Percentiles rank a stretch among this genome's conserved stretches.
phyloP scores from a whole-genome alignment of 2,797 vertebrate genomes.

The Myripristis murdjan region DNA sequence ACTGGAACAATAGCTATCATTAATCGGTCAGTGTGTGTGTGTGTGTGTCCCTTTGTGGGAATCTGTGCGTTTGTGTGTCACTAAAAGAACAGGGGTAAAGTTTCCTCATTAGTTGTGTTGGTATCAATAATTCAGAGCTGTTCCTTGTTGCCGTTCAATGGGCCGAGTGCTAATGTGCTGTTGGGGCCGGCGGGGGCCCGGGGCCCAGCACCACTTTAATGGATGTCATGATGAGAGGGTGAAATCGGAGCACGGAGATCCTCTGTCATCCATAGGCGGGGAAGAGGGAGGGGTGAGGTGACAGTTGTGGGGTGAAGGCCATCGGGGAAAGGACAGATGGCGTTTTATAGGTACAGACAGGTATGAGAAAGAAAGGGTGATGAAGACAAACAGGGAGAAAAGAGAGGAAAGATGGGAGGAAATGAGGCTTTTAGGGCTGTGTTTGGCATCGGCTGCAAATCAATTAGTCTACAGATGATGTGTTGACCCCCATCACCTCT shows the following conservation, averaged over 20 bases:
- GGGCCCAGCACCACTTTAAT: conserved; percentile 87
- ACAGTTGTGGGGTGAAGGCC: conserved; percentile 33
- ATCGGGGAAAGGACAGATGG: conserved; percentile 59
- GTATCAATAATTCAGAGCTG: conserved; percentile 90
- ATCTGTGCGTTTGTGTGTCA: conserved; percentile 64
- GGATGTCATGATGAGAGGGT: conserved; percentile 92
- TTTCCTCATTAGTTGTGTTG: conserved; percentile 91
- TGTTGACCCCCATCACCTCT: conserved; percentile 41
- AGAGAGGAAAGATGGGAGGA: conserved; percentile 17
- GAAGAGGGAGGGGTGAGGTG: conserved; percentile 40
- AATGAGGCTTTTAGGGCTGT: conserved; percentile 22
- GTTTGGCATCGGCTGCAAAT: conserved; percentile 39
- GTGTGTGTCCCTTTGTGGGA: conserved; percentile 28
- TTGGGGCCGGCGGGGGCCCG: conserved; percentile 81
- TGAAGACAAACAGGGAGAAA: conserved; percentile 23
- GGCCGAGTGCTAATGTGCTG: conserved; percentile 91
- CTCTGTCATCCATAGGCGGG: conserved; percentile 78
- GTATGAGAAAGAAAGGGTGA: conserved; percentile 49
- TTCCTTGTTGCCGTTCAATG: conserved; percentile 90
- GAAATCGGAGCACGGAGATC: conserved; percentile 87
- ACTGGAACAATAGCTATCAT: conserved; percentile 46
- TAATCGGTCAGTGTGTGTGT: conserved; percentile 36
- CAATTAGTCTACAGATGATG: conserved; percentile 35
- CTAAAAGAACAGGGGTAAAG: conserved; percentile 76
- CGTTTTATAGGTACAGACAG: conserved; percentile 53